These are phyloP conservation scores for Limnephilus rhombicus DNA, from an alignment of 2,888 invertebrate species.

Conservation along the genomic window DNA sequence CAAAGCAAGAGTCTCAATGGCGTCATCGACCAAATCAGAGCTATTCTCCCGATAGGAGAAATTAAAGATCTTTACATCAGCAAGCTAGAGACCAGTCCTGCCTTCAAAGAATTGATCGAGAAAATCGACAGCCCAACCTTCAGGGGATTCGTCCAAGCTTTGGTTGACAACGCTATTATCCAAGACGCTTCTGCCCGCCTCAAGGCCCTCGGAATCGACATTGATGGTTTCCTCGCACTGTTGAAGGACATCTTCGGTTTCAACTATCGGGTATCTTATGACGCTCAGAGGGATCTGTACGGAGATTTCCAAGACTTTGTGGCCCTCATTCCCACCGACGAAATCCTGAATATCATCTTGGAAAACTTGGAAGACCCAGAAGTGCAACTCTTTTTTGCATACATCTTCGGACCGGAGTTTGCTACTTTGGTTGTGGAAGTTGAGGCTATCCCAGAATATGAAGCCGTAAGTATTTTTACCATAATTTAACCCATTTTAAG, in stretches of 20 bases:
- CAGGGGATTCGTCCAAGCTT: slow-evolving; percentile 34
- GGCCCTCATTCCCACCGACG: slow-evolving; percentile 40
- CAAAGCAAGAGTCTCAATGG: slow-evolving; percentile 37
- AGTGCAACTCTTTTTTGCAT: slow-evolving; percentile 45
- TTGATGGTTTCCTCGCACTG: slow-evolving; percentile 41
- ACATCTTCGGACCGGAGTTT: slow-evolving; percentile 55
- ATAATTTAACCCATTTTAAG: not conserved
- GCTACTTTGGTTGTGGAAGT: slow-evolving; percentile 36
- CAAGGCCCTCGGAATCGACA: slow-evolving; percentile 45
- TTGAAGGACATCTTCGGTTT: slow-evolving; percentile 54
- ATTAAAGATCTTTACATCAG: slow-evolving; percentile 50
- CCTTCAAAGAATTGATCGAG: slow-evolving; percentile 50
- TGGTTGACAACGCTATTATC: slow-evolving; percentile 19
- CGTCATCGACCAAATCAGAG: slow-evolving; percentile 53
- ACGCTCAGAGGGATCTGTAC: slow-evolving; percentile 36
- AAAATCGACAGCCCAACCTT: slow-evolving; percentile 49
- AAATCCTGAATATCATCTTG: slow-evolving; percentile 47
- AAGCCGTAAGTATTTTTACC: slow-evolving; percentile 35
- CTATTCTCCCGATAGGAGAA: slow-evolving; percentile 44
- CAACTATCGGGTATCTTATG: not conserved
- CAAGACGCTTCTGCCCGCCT: slow-evolving; percentile 30
- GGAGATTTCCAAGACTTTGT: slow-evolving; percentile 57
- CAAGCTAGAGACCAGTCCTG: slow-evolving; percentile 53
- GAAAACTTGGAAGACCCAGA: slow-evolving; percentile 53
- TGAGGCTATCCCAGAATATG: slow-evolving; percentile 50